phyloP scores from a whole-genome alignment of 2,113 vertebrate genomes.

The Calidris pugnax region DNA sequence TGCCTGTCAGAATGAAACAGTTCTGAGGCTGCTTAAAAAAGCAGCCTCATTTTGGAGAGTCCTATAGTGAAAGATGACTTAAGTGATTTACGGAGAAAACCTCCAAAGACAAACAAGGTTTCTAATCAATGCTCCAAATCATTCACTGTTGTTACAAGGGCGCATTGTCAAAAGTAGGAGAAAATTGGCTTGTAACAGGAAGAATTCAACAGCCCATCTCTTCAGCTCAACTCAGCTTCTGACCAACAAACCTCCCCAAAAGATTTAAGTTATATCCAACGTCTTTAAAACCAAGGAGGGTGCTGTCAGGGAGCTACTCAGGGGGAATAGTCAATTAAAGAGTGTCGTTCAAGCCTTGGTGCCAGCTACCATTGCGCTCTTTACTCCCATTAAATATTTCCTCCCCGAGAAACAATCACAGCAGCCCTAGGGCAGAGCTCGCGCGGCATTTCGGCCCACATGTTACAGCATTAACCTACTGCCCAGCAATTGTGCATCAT shows the following conservation, averaged over 20 bases:
- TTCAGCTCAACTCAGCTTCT: neutral
- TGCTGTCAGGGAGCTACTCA: neutral
- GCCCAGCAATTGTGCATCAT: slow-evolving; percentile 25
- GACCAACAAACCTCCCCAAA: neutral
- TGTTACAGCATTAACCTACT: slow-evolving; percentile 19
- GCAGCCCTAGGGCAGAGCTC: neutral
- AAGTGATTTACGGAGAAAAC: slow-evolving; percentile 15
- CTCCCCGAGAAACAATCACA: neutral
- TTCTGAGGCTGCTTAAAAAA: neutral
- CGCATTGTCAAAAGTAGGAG: neutral
- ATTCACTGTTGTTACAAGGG: neutral
- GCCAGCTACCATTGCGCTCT: neutral
- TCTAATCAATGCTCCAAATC: slow-evolving; percentile 40
- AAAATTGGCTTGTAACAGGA: neutral
- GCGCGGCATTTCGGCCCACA: neutral
- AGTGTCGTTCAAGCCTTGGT: neutral
- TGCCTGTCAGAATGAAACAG: neutral
- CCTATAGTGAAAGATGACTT: neutral
- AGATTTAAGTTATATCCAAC: neutral
- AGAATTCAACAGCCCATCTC: slow-evolving; percentile 19
- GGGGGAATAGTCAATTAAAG: neutral
- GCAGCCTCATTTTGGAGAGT: neutral
- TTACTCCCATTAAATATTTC: neutral
- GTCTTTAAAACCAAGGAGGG: neutral
- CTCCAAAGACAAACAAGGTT: slow-evolving; percentile 18